These are phyloP conservation scores for Eurois occulta DNA, from an alignment of 2,888 invertebrate genomes.

Conservation along the genomic window DNA sequence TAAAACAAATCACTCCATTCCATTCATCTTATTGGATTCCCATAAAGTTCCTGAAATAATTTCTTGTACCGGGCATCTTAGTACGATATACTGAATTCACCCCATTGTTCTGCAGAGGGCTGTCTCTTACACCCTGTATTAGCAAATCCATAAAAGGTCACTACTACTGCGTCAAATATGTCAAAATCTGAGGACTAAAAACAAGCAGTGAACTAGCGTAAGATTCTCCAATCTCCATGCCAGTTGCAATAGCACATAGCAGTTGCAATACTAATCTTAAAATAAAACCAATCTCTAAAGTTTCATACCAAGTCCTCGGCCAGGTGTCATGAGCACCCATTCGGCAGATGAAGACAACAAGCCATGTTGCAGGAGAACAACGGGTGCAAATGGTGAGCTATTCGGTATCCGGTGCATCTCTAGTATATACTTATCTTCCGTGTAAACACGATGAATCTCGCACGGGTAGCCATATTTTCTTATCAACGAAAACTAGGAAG, in stretches of 20 bases:
- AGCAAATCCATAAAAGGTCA: too few species aligned
- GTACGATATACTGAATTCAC: too few species aligned
- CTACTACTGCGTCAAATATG: background rate
- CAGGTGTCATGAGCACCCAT: slow-evolving; percentile 93
- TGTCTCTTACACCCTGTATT: too few species aligned
- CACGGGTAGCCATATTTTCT: slow-evolving; percentile 92
- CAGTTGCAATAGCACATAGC: background rate
- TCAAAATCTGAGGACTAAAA: background rate
- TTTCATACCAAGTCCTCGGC: slow-evolving; percentile 89
- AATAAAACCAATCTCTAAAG: slow-evolving; percentile 13
- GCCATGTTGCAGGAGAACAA: slow-evolving; percentile 95
- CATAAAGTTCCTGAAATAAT: too few species aligned
- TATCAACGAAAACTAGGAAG: slow-evolving; percentile 81
- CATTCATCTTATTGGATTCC: too few species aligned
- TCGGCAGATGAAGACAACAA: slow-evolving; percentile 94
- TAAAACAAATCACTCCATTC: too few species aligned
- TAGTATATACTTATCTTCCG: slow-evolving; percentile 95
- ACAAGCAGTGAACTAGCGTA: background rate
- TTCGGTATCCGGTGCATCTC: slow-evolving; percentile 95
- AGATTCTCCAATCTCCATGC: background rate
- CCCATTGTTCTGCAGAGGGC: too few species aligned
- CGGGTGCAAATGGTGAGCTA: slow-evolving; percentile 80
- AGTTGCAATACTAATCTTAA: background rate
- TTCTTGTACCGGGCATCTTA: too few species aligned
- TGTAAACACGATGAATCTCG: slow-evolving; percentile 93